These are phyloP conservation scores for Chymomyza procnemis DNA, from an alignment of 2,888 invertebrate genomes.

Conservation along the genomic window DNA sequence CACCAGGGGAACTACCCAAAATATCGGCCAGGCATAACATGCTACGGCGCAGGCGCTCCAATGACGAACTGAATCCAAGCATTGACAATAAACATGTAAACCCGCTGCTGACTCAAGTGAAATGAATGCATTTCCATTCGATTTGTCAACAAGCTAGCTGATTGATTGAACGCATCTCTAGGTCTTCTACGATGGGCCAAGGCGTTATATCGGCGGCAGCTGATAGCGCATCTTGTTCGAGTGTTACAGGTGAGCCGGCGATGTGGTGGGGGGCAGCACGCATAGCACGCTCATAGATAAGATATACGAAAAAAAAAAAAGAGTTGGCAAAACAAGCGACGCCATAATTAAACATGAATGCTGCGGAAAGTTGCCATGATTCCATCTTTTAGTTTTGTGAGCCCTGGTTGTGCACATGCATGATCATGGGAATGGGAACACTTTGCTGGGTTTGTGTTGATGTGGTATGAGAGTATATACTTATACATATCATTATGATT, in stretches of 20 bases:
- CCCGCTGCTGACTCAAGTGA: not conserved
- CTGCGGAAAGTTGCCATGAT: not conserved
- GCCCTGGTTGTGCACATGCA: too few species aligned
- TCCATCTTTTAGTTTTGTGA: too few species aligned
- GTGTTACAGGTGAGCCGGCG: constrained; percentile 8
- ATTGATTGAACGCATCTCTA: not conserved
- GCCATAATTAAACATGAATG: constrained; percentile 31
- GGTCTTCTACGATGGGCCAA: not conserved
- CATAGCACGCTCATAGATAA: constrained; percentile 20
- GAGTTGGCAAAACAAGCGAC: constrained; percentile 23
- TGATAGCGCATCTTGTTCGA: constrained; percentile 40
- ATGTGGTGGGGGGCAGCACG: not conserved
- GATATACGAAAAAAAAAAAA: constrained; percentile 13
- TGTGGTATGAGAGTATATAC: too few species aligned
- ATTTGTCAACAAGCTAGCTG: not conserved
- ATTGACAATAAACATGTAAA: constrained; percentile 16
- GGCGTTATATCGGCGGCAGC: constrained; percentile 7
- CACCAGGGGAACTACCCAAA: constrained; percentile 33
- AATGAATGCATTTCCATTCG: constrained; percentile 38
- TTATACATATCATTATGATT: too few species aligned
- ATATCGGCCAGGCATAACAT: constrained; percentile 57
- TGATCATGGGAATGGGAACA: too few species aligned
- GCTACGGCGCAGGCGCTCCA: constrained; percentile 38
- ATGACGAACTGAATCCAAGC: constrained; percentile 20
- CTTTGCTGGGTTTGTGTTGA: too few species aligned